phyloP scores from a whole-genome alignment of 2,888 invertebrate species.

The Cloeon dipterum region DNA sequence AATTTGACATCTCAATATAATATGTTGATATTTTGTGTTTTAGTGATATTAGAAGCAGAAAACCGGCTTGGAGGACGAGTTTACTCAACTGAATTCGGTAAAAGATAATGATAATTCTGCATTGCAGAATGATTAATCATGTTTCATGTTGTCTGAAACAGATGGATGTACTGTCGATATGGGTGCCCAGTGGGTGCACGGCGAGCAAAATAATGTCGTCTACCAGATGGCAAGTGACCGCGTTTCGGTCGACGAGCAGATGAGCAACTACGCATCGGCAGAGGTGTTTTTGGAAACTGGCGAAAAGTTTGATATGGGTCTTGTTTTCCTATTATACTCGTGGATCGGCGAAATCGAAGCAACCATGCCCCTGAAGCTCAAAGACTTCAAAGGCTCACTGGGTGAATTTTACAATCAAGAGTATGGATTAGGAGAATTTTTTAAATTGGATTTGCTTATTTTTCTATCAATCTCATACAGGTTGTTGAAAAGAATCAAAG shows the following conservation, averaged over 20 bases:
- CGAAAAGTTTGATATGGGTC: not conserved
- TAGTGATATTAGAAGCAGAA: conserved; percentile 30
- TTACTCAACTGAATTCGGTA: conserved; percentile 20
- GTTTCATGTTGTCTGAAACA: not conserved
- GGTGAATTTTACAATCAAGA: conserved; percentile 17
- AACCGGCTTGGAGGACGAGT: conserved; percentile 39
- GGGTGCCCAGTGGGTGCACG: conserved; percentile 20
- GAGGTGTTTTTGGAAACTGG: not conserved
- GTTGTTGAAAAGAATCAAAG: not conserved
- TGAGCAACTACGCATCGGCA: not conserved
- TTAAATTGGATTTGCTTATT: not conserved
- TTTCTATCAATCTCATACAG: not conserved
- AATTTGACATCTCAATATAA: not conserved
- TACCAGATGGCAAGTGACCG: conserved; percentile 12
- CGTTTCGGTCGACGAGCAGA: conserved; percentile 5
- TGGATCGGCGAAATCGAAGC: conserved; percentile 2
- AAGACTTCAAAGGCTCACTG: conserved; percentile 16
- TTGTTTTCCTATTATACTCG: not conserved
- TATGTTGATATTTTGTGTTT: too few species aligned
- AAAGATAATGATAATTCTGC: conserved; percentile 6
- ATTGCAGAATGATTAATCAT: not conserved
- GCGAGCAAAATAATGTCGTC: conserved; percentile 15
- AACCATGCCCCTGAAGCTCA: conserved; percentile 8
- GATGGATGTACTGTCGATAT: conserved; percentile 12
- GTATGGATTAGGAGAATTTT: conserved; percentile 12